A percentile compares a stretch with the other conserved stretches of the same genome.
phyloP scores from a whole-genome alignment of 2,888 invertebrate species.

The Diarsia mendica region DNA sequence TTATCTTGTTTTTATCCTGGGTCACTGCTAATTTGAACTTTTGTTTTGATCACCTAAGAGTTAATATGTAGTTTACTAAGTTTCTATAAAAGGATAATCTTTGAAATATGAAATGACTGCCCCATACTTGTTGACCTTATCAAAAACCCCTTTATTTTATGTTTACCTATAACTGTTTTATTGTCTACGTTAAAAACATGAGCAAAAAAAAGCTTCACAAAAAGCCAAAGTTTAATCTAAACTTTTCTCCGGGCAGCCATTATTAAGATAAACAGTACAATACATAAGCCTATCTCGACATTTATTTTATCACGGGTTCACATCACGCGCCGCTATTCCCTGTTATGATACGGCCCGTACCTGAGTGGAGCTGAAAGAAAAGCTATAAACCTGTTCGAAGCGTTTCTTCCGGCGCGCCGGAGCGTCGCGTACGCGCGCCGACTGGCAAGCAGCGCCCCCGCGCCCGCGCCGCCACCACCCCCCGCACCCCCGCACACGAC shows the following conservation, averaged over 20 bases:
- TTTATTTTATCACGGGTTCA: conserved; percentile 91
- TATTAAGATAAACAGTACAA: conserved; percentile 91
- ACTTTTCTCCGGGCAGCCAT: conserved; percentile 89
- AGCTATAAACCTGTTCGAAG: conserved; percentile 90
- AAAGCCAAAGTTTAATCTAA: conserved; percentile 87
- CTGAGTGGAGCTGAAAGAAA: conserved; percentile 91
- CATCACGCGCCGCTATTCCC: conserved; percentile 90
- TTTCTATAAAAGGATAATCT: neutral
- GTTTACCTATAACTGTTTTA: conserved; percentile 36
- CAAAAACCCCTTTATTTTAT: neutral
- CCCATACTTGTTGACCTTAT: neutral
- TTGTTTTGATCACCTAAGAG: neutral
- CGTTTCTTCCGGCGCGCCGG: conserved; percentile 89
- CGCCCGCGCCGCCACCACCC: conserved; percentile 59
- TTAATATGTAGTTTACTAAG: neutral
- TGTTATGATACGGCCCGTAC: conserved; percentile 91
- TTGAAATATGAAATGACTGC: neutral
- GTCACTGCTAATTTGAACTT: neutral
- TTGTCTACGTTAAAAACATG: conserved; percentile 65
- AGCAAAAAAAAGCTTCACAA: conserved; percentile 71
- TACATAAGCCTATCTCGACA: conserved; percentile 91
- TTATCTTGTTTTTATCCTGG: neutral
- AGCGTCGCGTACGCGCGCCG: conserved; percentile 89
- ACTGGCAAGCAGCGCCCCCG: conserved; percentile 81
- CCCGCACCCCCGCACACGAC: conserved; percentile 52